phyloP scores from a whole-genome alignment of 2,888 invertebrate genomes.

The Pardosa pseudoannulata region DNA sequence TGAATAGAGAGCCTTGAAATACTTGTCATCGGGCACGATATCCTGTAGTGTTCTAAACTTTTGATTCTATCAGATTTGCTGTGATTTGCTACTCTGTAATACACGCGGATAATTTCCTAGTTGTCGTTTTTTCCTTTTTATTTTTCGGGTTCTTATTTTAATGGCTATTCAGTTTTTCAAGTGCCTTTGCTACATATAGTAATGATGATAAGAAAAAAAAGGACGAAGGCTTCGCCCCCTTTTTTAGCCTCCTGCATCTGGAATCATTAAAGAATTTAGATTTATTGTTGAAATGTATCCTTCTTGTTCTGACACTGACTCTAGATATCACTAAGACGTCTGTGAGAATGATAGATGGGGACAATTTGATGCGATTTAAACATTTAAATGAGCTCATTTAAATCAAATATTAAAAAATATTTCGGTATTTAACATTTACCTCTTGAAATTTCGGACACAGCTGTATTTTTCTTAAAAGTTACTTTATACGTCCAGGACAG shows the following conservation, averaged over 20 bases:
- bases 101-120: background rate
- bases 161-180: background rate
- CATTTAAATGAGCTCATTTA: too few species aligned
- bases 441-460: too few species aligned
- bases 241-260: background rate
- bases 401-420: too few species aligned
- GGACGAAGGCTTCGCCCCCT: background rate
- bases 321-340: too few species aligned
- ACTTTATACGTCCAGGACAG: too few species aligned
- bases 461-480: too few species aligned
- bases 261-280: background rate
- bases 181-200: too few species aligned
- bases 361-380: too few species aligned
- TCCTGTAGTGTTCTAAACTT: slow-evolving; percentile 39
- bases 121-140: background rate
- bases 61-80: slow-evolving; percentile 60
- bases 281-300: background rate
- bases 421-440: too few species aligned
- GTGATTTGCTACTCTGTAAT: slow-evolving; percentile 27
- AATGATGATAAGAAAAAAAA: background rate
- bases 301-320: too few species aligned
- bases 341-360: too few species aligned
- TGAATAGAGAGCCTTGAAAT: slow-evolving; percentile 26
- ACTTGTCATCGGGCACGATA: slow-evolving; percentile 40
- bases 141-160: background rate